A percentile compares a stretch with the other conserved stretches of the same genome.
Conservation (phyloP, 2,888 invertebrate genomes). For the Meganola albula region DNA sequence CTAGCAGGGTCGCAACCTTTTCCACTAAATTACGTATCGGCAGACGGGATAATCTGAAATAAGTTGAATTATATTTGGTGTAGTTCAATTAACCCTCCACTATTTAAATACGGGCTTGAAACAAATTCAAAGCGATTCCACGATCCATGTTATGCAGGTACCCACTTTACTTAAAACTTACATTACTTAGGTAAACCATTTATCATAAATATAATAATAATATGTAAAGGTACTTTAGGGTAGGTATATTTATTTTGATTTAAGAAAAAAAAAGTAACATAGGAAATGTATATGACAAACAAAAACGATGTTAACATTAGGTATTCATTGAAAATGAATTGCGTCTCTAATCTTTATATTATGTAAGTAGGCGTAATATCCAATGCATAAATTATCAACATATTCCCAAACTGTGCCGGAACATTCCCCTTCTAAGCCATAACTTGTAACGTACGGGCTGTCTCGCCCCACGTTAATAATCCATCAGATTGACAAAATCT, state of each 20-base stretch:
- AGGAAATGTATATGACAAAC: too few species aligned
- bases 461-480: constrained; percentile 50
- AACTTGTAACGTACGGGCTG: constrained; percentile 43
- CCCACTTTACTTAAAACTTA: too few species aligned
- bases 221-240: too few species aligned
- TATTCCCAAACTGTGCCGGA: constrained; percentile 38
- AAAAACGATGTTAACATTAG: too few species aligned
- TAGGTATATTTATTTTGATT: too few species aligned
- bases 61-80: constrained; percentile 64
- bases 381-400: constrained; percentile 58
- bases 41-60: constrained; percentile 68
- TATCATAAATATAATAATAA: too few species aligned
- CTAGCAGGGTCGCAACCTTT: constrained; percentile 75
- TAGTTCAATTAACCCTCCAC: too few species aligned
- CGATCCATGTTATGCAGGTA: too few species aligned
- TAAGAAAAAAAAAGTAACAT: too few species aligned
- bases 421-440: constrained; percentile 32
- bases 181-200: too few species aligned
- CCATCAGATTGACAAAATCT: constrained; percentile 60
- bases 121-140: too few species aligned
- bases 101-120: too few species aligned
- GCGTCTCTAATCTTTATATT: constrained; percentile 28
- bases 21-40: constrained; percentile 76
- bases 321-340: constrained; percentile 26
- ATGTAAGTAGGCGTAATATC: constrained; percentile 39